A percentile compares a stretch with the other conserved stretches of the same genome.
phyloP scores from a whole-genome alignment of 2,797 vertebrate species.

The Sebastes nivosus region DNA sequence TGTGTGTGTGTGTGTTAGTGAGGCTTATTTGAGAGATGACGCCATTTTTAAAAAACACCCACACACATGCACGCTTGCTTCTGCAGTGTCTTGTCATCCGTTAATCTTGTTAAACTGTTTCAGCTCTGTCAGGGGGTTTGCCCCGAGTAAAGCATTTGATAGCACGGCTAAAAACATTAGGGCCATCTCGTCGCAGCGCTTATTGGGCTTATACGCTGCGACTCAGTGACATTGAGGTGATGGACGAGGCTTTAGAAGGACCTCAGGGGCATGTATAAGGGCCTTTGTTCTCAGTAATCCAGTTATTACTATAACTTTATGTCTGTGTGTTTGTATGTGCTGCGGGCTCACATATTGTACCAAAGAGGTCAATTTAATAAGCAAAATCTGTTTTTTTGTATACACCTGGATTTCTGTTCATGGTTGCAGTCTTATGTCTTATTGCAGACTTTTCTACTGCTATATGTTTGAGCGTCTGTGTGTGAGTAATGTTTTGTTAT shows the following conservation, averaged over 20 bases:
- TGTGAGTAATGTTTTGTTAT: slow-evolving; percentile 53
- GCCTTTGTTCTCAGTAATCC: slow-evolving; percentile 20
- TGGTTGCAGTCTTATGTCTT: background rate
- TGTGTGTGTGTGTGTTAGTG: background rate
- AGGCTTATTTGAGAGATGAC: slow-evolving; percentile 69
- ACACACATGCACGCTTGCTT: slow-evolving; percentile 42
- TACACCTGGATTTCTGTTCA: background rate
- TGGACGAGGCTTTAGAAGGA: slow-evolving; percentile 14
- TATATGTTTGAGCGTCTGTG: slow-evolving; percentile 11
- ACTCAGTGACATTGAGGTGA: slow-evolving; percentile 62
- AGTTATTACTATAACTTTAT: background rate
- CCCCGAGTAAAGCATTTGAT: slow-evolving; percentile 56
- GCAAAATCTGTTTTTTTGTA: background rate
- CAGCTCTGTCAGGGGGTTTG: slow-evolving; percentile 73
- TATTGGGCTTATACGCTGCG: slow-evolving; percentile 38
- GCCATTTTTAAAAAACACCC: slow-evolving; percentile 68
- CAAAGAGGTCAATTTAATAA: background rate
- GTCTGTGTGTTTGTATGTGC: background rate
- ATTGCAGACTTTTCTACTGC: background rate
- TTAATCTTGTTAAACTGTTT: slow-evolving; percentile 81
- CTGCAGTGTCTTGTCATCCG: slow-evolving; percentile 68
- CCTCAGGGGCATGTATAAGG: background rate
- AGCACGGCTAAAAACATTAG: slow-evolving; percentile 69
- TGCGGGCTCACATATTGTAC: background rate
- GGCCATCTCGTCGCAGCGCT: slow-evolving; percentile 30